Evolutionary conservation across 1,140 invertebrate species (phyloP).

Genomic region (Scaptomyza hsui): DNA sequence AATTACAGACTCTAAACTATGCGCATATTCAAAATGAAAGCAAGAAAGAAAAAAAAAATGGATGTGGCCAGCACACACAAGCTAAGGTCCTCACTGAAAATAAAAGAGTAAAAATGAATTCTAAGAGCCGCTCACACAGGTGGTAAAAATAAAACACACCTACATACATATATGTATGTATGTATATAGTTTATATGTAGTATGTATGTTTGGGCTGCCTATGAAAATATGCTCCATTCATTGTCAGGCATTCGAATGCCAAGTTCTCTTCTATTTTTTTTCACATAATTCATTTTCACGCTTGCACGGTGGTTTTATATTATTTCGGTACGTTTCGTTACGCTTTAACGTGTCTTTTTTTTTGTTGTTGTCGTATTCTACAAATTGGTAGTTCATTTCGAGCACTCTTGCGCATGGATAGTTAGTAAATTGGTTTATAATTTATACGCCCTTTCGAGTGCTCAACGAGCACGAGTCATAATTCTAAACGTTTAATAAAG

Average conservation of each 20-base stretch:
- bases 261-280: slow-evolving; percentile 19
- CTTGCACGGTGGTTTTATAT: slow-evolving; percentile 58
- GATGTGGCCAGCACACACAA: slow-evolving; percentile 25
- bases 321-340: slow-evolving; percentile 49
- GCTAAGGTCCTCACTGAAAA: slow-evolving; percentile 14
- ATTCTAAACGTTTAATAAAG: slow-evolving; percentile 71
- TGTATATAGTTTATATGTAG: too few species aligned
- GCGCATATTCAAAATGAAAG: slow-evolving; percentile 64
- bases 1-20: slow-evolving; percentile 77
- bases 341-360: neutral
- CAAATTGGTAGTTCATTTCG: slow-evolving; percentile 78
- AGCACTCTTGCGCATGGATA: slow-evolving; percentile 65
- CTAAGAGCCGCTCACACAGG: slow-evolving; percentile 35
- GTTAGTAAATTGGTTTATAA: slow-evolving; percentile 80
- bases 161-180: neutral
- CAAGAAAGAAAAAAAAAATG: slow-evolving; percentile 14
- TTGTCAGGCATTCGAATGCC: slow-evolving; percentile 55
- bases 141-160: slow-evolving; percentile 15
- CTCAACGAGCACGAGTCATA: slow-evolving; percentile 45
- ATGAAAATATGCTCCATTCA: slow-evolving; percentile 31
- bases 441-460: slow-evolving; percentile 61
- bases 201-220: too few species aligned
- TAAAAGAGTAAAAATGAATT: slow-evolving; percentile 5
- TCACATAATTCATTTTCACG: slow-evolving; percentile 68
- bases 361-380: slow-evolving; percentile 5